Evolutionary conservation across 2,888 invertebrate genomes (phyloP).

Genomic region (Pyralis farinalis): DNA sequence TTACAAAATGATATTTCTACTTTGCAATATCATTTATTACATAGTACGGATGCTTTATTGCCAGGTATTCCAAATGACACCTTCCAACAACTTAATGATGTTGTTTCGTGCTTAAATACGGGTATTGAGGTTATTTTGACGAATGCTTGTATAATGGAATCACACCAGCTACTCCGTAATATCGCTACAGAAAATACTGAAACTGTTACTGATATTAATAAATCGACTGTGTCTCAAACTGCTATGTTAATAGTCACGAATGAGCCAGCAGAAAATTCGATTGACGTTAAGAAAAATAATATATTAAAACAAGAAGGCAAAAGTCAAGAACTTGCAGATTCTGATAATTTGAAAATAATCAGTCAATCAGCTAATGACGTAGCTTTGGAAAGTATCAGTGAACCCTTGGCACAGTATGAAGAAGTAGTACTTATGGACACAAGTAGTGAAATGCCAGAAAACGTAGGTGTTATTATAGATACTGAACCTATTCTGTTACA

Average conservation of each 20-base stretch:
- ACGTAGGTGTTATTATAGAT: background rate
- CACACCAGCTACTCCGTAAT: background rate
- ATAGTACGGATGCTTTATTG: slow-evolving; percentile 18
- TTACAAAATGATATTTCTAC: slow-evolving; percentile 23
- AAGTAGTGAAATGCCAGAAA: background rate
- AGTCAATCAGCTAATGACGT: background rate
- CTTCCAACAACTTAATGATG: slow-evolving; percentile 24
- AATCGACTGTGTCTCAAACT: background rate
- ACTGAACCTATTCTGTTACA: background rate
- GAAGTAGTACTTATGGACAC: background rate
- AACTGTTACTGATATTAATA: too few species aligned
- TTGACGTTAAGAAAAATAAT: background rate
- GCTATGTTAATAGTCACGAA: background rate
- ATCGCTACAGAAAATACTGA: too few species aligned
- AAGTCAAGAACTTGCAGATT: background rate
- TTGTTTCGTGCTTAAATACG: slow-evolving; percentile 22
- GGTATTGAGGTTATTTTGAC: slow-evolving; percentile 10
- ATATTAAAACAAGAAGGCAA: background rate
- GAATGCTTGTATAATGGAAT: background rate
- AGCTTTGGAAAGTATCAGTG: background rate
- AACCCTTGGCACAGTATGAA: background rate
- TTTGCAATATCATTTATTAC: slow-evolving; percentile 23
- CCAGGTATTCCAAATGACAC: slow-evolving; percentile 16
- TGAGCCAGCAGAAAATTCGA: background rate
- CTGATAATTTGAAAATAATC: background rate